Evolutionary conservation across 1,140 invertebrate species (phyloP).

Genomic region (Penaeus indicus): DNA sequence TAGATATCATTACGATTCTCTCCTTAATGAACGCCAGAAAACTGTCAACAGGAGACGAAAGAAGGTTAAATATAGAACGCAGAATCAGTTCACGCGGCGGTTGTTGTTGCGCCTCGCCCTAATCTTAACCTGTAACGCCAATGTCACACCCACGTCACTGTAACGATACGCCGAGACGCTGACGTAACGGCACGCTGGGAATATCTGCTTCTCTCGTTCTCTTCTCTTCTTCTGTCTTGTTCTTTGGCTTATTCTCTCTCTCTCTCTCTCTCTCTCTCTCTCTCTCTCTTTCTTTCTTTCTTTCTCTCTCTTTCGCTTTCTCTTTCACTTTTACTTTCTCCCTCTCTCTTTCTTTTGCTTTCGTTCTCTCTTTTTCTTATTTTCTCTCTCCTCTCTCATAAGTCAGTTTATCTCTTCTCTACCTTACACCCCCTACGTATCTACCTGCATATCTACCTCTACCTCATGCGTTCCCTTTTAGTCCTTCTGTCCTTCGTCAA

Average conservation of each 20-base stretch:
- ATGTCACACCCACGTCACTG: too few relatives aligned
- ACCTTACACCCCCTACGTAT: not conserved
- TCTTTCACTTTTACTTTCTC: not conserved
- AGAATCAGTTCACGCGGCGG: too few relatives aligned
- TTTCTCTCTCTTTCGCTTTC: not conserved
- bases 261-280: conserved; percentile 16
- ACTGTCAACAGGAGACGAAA: too few relatives aligned
- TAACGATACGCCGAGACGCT: too few relatives aligned
- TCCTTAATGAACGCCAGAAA: too few relatives aligned
- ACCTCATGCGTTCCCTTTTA: not conserved
- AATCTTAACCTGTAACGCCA: too few relatives aligned
- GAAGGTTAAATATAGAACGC: too few relatives aligned
- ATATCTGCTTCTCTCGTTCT: not conserved
- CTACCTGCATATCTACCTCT: not conserved
- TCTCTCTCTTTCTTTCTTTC: not conserved
- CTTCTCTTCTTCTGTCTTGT: not conserved
- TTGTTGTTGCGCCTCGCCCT: too few relatives aligned
- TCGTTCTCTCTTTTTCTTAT: not conserved
- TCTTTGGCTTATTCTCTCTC: not conserved
- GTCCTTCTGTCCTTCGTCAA: not conserved
- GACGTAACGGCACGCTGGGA: too few relatives aligned
- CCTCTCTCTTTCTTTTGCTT: not conserved
- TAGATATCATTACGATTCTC: too few relatives aligned
- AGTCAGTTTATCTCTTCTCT: not conserved
- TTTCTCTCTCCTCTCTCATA: not conserved